A percentile compares a stretch with the other conserved stretches of the same genome.
Evolutionary conservation across 2,888 invertebrate genomes (phyloP).

Genomic region (Calliscelio sp.): DNA sequence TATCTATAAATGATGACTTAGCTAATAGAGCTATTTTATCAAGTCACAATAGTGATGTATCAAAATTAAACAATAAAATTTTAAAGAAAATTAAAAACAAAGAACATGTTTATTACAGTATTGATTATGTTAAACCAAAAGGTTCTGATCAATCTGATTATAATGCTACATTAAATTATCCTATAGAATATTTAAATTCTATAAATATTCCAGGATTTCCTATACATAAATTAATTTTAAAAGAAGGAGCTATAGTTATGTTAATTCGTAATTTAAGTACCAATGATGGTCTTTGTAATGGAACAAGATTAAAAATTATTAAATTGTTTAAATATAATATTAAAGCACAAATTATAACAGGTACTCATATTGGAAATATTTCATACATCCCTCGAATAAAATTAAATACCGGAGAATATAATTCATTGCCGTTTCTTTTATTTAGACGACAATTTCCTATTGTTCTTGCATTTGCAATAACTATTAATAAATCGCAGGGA

Average conservation of each 20-base stretch:
- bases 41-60: background rate
- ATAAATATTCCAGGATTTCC: background rate
- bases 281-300: background rate
- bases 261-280: background rate
- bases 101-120: background rate
- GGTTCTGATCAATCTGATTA: background rate
- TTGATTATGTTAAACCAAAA: background rate
- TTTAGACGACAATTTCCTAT: constrained; percentile 11
- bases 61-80: background rate
- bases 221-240: constrained; percentile 2
- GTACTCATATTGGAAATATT: background rate
- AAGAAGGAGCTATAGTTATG: background rate
- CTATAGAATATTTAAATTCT: constrained; percentile 7
- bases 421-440: background rate
- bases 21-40: background rate
- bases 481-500: background rate
- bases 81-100: background rate
- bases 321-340: too few species aligned
- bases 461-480: constrained; percentile 2
- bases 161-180: constrained; percentile 1
- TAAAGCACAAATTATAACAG: too few species aligned
- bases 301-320: background rate
- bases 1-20: constrained; percentile 1
- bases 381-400: background rate
- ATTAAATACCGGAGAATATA: background rate